phyloP scores from a whole-genome alignment of 2,113 vertebrate species.

The Notothenia coriiceps region DNA sequence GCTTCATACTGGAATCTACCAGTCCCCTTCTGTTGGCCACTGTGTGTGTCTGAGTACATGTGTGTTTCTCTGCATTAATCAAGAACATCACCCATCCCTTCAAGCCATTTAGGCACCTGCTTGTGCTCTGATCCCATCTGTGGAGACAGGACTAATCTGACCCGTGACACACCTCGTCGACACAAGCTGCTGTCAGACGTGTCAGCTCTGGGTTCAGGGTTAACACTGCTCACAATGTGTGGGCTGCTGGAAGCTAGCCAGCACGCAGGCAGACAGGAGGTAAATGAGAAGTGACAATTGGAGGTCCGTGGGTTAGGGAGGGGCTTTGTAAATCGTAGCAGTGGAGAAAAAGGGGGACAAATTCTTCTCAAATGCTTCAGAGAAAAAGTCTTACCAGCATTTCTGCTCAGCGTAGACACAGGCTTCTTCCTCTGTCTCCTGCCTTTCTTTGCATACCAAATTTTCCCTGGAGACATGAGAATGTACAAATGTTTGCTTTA shows the following conservation, averaged over 20 bases:
- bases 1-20: background rate
- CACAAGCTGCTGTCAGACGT: conserved; percentile 55
- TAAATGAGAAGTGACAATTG: conserved; percentile 21
- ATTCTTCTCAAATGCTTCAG: background rate
- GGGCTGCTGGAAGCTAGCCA: conserved; percentile 16
- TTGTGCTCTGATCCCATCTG: conserved; percentile 66
- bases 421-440: conserved; percentile 94
- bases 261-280: background rate
- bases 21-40: background rate
- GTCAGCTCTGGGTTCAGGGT: conserved; percentile 36
- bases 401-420: conserved; percentile 89
- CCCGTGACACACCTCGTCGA: conserved; percentile 58
- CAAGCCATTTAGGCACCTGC: conserved; percentile 69
- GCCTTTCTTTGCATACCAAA: conserved; percentile 94
- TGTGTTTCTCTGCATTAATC: conserved; percentile 10
- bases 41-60: background rate
- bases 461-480: conserved; percentile 86
- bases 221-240: conserved; percentile 25
- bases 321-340: background rate
- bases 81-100: conserved; percentile 28
- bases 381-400: conserved; percentile 85
- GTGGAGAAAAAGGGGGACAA: background rate
- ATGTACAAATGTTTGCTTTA: conserved; percentile 17
- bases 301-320: conserved; percentile 2
- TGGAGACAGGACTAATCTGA: conserved; percentile 70